Evolutionary conservation across 1,140 invertebrate genomes (phyloP), one percentile per base, ranked within the genome.

Genomic region (Lamellibrachia luymesi): DNA sequence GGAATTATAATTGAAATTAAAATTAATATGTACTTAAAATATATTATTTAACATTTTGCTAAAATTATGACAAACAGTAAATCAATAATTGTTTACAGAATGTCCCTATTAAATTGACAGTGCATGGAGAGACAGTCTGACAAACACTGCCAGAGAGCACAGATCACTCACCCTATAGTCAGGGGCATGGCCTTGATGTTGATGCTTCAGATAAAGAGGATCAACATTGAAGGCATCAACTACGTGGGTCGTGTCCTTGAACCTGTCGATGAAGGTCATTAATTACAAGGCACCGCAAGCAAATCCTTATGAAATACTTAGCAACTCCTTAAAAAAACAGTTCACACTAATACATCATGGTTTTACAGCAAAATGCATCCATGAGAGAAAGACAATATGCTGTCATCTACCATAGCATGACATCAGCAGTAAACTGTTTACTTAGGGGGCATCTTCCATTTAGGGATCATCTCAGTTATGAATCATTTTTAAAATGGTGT

Each of bases 181-280:
- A 25, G 96, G 96, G 64, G 97, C 96, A 50, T 94, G 91, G 7
- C 96, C 96, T 93, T 97, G 96, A 94, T 97, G 95, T 38, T 97
- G 95, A 94, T 96, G 96, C 94, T 96, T 95, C 13, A 96, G 94
- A 94, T 99, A 99, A 0, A 99, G 96, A 0, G 99, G 99, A 96
- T 99, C 99, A 0, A 99, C 98, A 95, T 98, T 99, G 96, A 99
- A 99, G 0, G 99, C 98, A 92, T 96, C 95, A 95, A 95, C 97
- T 95, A 97, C 93, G 90, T 97, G 94, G 7, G 94, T 94, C 56
- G 95, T 96, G 93, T 96, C 98, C 97, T 91, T 97, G 51, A 97
- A 95, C 91, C 91, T 91, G 22, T 80, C 64, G 25, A 22, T 10
- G 64, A 80, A 80, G 13, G 64, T 4, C 7, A 17, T 80, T 17